phyloP scores from a whole-genome alignment of 2,888 invertebrate genomes.

The Caenorhabditis sinica region DNA sequence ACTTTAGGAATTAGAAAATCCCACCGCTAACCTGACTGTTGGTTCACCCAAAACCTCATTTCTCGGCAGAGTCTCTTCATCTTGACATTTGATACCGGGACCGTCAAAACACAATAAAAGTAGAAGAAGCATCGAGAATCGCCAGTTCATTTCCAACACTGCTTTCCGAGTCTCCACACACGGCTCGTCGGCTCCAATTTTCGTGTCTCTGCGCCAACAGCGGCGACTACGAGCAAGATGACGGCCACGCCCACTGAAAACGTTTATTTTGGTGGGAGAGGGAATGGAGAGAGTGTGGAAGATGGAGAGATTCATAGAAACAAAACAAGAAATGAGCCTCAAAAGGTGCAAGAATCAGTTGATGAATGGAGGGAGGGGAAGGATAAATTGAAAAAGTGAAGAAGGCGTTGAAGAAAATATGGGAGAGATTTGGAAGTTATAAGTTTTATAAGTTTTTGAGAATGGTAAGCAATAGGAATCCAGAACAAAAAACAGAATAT shows the following conservation, averaged over 20 bases:
- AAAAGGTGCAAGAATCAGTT: conserved; percentile 1
- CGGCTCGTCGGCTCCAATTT: conserved; percentile 51
- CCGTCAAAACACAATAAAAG: conserved; percentile 35
- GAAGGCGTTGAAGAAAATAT: not conserved
- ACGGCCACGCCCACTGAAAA: conserved; percentile 61
- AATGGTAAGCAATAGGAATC: too few relatives aligned
- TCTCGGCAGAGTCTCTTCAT: conserved; percentile 32
- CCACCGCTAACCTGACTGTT: conserved; percentile 55
- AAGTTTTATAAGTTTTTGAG: not conserved
- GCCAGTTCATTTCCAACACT: conserved; percentile 51
- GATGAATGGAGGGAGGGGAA: not conserved
- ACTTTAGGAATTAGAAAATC: conserved; percentile 9
- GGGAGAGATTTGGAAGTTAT: not conserved
- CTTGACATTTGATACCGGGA: conserved; percentile 52
- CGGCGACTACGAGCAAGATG: conserved; percentile 41
- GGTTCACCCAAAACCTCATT: conserved; percentile 62
- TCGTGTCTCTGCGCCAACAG: conserved; percentile 46
- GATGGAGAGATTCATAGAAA: conserved; percentile 32
- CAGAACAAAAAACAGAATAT: too few relatives aligned
- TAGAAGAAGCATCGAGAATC: conserved; percentile 44
- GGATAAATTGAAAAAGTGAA: not conserved
- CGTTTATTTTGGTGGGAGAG: conserved; percentile 55
- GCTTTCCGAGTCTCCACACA: conserved; percentile 25
- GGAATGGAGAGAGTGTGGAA: conserved; percentile 26
- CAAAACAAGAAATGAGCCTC: conserved; percentile 1